Base-by-base conservation (phyloP, 2,113 vertebrate species). In the Passerina amoena region DNA sequence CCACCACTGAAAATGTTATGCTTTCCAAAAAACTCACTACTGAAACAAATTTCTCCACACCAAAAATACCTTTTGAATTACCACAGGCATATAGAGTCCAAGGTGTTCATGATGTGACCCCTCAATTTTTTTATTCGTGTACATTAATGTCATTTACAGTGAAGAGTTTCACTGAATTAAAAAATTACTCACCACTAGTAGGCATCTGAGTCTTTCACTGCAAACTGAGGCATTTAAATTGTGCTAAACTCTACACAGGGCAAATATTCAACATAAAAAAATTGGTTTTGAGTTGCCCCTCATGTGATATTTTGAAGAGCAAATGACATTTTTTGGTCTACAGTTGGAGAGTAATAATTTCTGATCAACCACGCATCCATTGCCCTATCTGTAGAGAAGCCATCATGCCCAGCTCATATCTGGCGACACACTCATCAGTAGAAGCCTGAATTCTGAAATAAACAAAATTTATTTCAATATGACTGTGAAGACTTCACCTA, bases 151-250 rank as follows among this genome's bases (percentile, higher is more conserved):
- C 8, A 21, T 18, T 44, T 20, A 33, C 2, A 10, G 33, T 14
- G 50, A 80, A 40, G 38, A 64, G 48, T 47, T 88, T 83, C 23
- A 48, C 57, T 72, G 53, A 84, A 72, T 63, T 59, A 51, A 63
- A 77, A 69, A 37, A 81, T 54, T 65, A 69, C 40, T 95, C 73
- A 84, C 75, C 79, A 42, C 89, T 89, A 94, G 86, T 85, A 82
- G 79, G 53, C 45, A 87, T 44, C 70, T 35, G 59, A 87, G 51
- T 71, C 51, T 61, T 68, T 82, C 48, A n/a, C 25, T 68, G 44
- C 44, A 38, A 54, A 56, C 1, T 48, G 50, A 94, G 47, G 44
- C 15, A 75, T 66, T 47, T 80, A 76, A 75, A 71, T 31, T 76
- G 31, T 44, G 44, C 31, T 88, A 33, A 48, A 83, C 31, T 86